A percentile compares a stretch with the other conserved stretches of the same genome.
phyloP scores from a whole-genome alignment of 2,888 invertebrate species.

The Halictus ligatus region DNA sequence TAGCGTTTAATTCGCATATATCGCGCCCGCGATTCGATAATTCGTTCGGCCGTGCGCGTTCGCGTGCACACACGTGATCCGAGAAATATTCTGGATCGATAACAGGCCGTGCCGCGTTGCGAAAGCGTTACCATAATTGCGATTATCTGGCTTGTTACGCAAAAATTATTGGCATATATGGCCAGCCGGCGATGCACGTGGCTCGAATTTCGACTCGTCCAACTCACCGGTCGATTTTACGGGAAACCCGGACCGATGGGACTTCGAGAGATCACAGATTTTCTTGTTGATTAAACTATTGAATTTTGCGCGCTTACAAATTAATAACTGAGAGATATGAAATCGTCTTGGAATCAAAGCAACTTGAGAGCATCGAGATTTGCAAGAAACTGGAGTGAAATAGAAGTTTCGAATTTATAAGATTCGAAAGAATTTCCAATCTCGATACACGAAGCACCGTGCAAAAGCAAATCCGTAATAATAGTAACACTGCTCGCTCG shows the following conservation, averaged over 20 bases:
- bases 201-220: neutral
- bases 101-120: neutral
- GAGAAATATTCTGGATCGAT: conserved; percentile 6
- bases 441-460: no score
- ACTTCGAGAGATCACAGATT: no score
- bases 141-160: neutral
- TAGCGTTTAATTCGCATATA: neutral
- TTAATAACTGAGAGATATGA: no score
- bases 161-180: neutral
- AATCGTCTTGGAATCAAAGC: no score
- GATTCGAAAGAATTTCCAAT: no score
- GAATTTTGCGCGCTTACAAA: no score
- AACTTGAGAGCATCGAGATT: no score
- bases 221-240: neutral
- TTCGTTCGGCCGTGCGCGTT: neutral
- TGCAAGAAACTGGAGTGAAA: no score
- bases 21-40: neutral
- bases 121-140: conserved; percentile 11
- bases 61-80: conserved; percentile 7
- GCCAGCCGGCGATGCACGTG: neutral
- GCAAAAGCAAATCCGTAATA: no score
- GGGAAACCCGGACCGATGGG: no score
- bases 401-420: no score
- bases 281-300: no score
- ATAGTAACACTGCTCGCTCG: neutral